Percentiles rank a stretch among this genome's conserved stretches.
Evolutionary conservation across 2,113 vertebrate species (phyloP).

Genomic region (Hypocryptadius cinnamomeus): DNA sequence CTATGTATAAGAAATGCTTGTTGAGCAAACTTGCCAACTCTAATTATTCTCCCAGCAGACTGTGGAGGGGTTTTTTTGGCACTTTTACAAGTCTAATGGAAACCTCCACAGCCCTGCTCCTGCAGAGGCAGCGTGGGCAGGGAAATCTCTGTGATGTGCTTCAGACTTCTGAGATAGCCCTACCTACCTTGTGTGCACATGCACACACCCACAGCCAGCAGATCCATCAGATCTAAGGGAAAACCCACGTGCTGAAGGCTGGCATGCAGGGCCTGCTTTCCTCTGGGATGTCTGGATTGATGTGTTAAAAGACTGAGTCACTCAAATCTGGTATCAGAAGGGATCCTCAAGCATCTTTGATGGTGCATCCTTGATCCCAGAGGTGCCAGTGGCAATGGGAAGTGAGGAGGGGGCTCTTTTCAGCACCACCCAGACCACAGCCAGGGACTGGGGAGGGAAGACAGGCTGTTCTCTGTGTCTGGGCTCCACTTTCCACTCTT

Average conservation of each 20-base stretch:
- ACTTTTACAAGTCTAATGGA: not conserved
- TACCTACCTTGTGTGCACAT: not conserved
- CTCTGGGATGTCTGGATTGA: not conserved
- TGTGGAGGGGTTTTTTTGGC: accelerated
- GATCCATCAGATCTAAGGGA: accelerated
- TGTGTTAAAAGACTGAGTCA: not conserved
- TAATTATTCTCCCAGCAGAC: not conserved
- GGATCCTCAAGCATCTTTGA: not conserved
- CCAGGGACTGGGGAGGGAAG: not conserved
- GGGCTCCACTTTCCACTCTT: not conserved
- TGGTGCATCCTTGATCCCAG: not conserved
- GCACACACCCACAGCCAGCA: not conserved
- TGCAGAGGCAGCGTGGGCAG: not conserved
- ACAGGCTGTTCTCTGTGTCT: not conserved
- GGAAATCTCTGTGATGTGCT: not conserved
- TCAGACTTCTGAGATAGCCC: not conserved
- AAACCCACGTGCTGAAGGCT: not conserved
- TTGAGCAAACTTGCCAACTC: constrained; percentile 23
- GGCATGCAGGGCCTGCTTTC: not conserved
- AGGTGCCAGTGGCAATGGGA: not conserved
- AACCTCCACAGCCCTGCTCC: not conserved
- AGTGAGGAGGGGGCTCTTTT: not conserved
- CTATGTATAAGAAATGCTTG: not conserved
- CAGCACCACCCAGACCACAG: not conserved
- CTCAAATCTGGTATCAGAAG: not conserved